phyloP scores from a whole-genome alignment of 2,888 invertebrate genomes.

The Orchestes rusci region DNA sequence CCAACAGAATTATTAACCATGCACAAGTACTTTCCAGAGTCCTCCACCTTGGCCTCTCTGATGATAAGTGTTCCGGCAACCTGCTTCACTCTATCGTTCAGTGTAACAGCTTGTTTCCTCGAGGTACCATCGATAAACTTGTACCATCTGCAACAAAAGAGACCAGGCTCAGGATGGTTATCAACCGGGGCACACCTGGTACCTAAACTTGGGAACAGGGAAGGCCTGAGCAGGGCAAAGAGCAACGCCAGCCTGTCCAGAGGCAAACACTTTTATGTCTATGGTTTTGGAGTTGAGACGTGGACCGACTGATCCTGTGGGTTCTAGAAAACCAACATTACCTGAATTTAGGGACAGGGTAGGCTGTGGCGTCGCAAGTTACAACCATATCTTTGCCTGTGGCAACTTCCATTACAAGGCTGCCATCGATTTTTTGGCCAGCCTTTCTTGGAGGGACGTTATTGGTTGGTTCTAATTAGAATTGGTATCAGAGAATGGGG shows the following conservation, averaged over 20 bases:
- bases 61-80: constrained; percentile 92
- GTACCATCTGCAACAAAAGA: constrained; percentile 79
- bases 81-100: constrained; percentile 85
- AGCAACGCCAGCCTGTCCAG: constrained; percentile 46
- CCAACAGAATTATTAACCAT: constrained; percentile 94
- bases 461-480: constrained; percentile 43
- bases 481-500: too few species aligned
- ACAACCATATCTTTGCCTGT: constrained; percentile 45
- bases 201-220: constrained; percentile 71
- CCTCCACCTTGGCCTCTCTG: constrained; percentile 82
- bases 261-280: constrained; percentile 39
- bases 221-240: constrained; percentile 69
- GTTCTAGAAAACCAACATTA: constrained; percentile 45
- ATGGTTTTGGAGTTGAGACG: constrained; percentile 55
- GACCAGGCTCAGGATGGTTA: neutral
- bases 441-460: constrained; percentile 53
- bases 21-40: constrained; percentile 91
- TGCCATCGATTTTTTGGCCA: constrained; percentile 46
- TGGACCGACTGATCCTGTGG: constrained; percentile 60
- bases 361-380: constrained; percentile 63
- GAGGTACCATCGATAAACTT: constrained; percentile 85
- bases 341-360: constrained; percentile 53
- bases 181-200: constrained; percentile 35
- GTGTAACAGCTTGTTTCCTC: constrained; percentile 79
- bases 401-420: constrained; percentile 46